Percentiles rank a stretch among this genome's conserved stretches.
Evolutionary conservation across 2,113 vertebrate species (phyloP).

Genomic region (Pongo pygmaeus): DNA sequence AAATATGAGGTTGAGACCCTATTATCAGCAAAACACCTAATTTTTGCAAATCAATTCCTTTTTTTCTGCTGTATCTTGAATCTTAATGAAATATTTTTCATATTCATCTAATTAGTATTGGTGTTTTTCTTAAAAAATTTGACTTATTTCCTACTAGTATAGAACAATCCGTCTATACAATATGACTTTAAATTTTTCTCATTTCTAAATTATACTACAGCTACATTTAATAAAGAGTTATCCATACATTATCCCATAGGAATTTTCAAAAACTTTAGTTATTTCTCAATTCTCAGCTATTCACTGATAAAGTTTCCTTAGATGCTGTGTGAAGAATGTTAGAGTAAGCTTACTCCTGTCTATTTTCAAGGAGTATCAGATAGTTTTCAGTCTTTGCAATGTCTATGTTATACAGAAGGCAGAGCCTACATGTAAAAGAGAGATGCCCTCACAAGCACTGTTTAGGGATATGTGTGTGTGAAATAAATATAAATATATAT

Average conservation of each 20-base stretch:
- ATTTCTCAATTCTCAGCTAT: neutral
- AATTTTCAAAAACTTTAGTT: neutral
- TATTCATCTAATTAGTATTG: conserved; percentile 36
- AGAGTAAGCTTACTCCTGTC: neutral
- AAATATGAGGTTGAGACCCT: neutral
- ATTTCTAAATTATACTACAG: neutral
- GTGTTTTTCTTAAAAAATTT: conserved; percentile 9
- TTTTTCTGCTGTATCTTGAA: conserved; percentile 27
- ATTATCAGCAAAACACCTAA: neutral
- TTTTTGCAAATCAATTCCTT: neutral
- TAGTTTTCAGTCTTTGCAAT: neutral
- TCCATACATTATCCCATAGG: neutral
- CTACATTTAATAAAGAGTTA: neutral
- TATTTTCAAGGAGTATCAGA: neutral
- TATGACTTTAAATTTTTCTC: conserved; percentile 33
- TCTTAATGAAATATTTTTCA: conserved; percentile 18
- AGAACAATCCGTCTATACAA: neutral
- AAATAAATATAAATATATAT: neutral
- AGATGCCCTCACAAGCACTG: neutral
- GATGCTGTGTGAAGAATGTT: neutral
- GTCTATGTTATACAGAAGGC: neutral
- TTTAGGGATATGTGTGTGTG: neutral
- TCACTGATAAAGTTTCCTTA: neutral
- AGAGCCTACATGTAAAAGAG: conserved; percentile 13
- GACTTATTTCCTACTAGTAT: neutral